Percentiles rank a stretch among this genome's conserved stretches.
phyloP scores from a whole-genome alignment of 2,113 vertebrate genomes.

The human (Homo sapiens) region GRCh38 chr2:143480501-143481000 shows the following conservation, averaged over 20 bases:
- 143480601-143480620: constrained; percentile 62
- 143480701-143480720: not conserved
- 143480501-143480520: constrained; percentile 68
- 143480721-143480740: not conserved
- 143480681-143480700: constrained; percentile 24
- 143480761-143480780: not conserved
- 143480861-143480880: not conserved
- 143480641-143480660: constrained; percentile 55
- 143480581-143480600: constrained; percentile 58
- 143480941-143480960: constrained; percentile 5
- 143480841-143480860: not conserved
- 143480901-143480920: constrained; percentile 32
- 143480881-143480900: constrained; percentile 30
- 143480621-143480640: constrained; percentile 40
- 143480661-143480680: constrained; percentile 38
- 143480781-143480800: not conserved
- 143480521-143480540: constrained; percentile 37
- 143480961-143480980: constrained; percentile 1
- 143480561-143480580: constrained; percentile 73
- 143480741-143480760: constrained; percentile 12
- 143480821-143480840: not conserved
- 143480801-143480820: not conserved
- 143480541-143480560: constrained; percentile 31
- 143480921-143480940: not conserved
- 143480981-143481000: constrained; percentile 32